A percentile compares a stretch with the other conserved stretches of the same genome.
These are phyloP conservation scores for Heterodera filipjevi DNA, from an alignment of 2,888 invertebrate species.

Conservation along the genomic window DNA sequence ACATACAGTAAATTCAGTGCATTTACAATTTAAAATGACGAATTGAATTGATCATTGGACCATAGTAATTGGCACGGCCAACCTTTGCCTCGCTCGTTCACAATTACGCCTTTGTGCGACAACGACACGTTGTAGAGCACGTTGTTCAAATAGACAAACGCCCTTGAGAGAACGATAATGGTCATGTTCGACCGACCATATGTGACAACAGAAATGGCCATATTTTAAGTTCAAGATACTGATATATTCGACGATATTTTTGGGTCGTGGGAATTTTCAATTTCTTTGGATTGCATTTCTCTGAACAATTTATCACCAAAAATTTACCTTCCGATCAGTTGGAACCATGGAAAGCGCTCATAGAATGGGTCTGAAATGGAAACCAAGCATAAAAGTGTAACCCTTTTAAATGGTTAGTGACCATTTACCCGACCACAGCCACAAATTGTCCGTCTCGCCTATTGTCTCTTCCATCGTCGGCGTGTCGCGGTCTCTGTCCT, in stretches of 20 bases:
- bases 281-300: not conserved
- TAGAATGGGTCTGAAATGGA: conserved; percentile 85
- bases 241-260: too few relatives aligned
- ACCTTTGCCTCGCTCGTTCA: conserved; percentile 89
- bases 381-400: conserved; percentile 66
- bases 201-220: not conserved
- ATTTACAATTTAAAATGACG: not conserved
- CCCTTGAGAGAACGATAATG: conserved; percentile 71
- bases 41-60: too few relatives aligned
- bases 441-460: conserved; percentile 78
- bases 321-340: conserved; percentile 85
- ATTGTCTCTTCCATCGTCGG: conserved; percentile 24
- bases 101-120: conserved; percentile 89
- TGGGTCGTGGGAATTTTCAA: too few relatives aligned
- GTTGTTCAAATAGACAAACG: conserved; percentile 96
- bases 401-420: not conserved
- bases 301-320: not conserved
- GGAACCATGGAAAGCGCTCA: conserved; percentile 99
- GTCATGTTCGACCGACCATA: not conserved
- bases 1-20: not conserved
- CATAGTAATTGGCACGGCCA: not conserved
- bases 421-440: conserved; percentile 17
- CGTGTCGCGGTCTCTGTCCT: conserved; percentile 3
- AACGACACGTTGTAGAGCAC: conserved; percentile 92
- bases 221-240: too few relatives aligned